phyloP scores from a whole-genome alignment of 2,113 vertebrate species.

The Carassius carassius region DNA sequence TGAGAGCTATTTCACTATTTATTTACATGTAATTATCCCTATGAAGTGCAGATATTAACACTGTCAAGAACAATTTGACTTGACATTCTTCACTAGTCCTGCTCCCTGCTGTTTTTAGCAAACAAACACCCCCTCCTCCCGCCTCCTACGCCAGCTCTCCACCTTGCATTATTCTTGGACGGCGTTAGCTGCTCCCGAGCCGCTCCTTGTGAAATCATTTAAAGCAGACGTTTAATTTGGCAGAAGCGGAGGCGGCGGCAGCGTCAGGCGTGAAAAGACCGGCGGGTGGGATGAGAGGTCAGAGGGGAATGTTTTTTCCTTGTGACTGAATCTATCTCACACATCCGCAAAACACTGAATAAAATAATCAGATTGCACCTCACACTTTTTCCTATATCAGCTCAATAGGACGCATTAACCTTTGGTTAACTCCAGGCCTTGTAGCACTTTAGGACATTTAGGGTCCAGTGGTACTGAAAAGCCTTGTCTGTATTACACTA shows the following conservation, averaged over 20 bases:
- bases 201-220: slow-evolving; percentile 75
- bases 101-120: slow-evolving; percentile 71
- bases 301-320: slow-evolving; percentile 51
- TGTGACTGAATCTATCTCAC: slow-evolving; percentile 58
- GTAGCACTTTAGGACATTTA: slow-evolving; percentile 58
- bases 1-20: slow-evolving; percentile 93
- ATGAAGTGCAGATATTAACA: slow-evolving; percentile 91
- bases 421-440: slow-evolving; percentile 64
- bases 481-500: background rate
- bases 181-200: slow-evolving; percentile 28
- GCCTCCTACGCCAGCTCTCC: slow-evolving; percentile 52
- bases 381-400: slow-evolving; percentile 58
- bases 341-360: slow-evolving; percentile 57
- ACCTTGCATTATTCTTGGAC: slow-evolving; percentile 58
- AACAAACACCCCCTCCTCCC: slow-evolving; percentile 54
- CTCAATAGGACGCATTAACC: slow-evolving; percentile 72
- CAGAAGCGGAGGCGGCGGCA: slow-evolving; percentile 39
- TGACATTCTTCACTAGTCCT: slow-evolving; percentile 88
- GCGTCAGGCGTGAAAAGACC: slow-evolving; percentile 28
- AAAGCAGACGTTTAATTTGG: slow-evolving; percentile 80
- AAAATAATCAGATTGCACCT: slow-evolving; percentile 58
- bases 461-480: background rate
- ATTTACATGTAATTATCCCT: slow-evolving; percentile 96
- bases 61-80: slow-evolving; percentile 95
- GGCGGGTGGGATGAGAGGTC: slow-evolving; percentile 55